Evolutionary conservation across 2,113 vertebrate genomes (phyloP), one percentile per base, ranked within the genome.

Genomic region (Myocastor coypus): DNA sequence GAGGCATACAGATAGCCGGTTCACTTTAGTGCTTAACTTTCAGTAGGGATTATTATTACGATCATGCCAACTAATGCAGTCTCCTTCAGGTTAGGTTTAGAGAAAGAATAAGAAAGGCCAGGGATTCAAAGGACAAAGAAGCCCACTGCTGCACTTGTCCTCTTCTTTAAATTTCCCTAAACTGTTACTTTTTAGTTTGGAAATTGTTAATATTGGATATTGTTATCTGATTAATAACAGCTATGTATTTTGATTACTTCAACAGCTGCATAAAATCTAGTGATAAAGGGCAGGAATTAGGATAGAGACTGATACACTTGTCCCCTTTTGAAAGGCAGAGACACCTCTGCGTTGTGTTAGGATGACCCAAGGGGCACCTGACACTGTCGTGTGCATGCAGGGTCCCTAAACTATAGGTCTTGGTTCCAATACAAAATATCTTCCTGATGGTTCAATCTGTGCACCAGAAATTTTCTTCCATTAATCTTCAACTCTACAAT

Each of bases 151-250:
- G 17, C 28, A 5, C 16, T 64, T 64, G 24, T 64, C 81, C 13
- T 66, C 50, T 55, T 71, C 87, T 80, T 75, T 71, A 93, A 80
- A 32, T 78, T 91, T 86, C 50, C 87, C 19, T 20, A 80, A 63
- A 83, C 12, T 52, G 24, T 34, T 5, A 1, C 26, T 34, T 94
- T 91, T 94, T 12, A 91, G 69, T 84, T 71, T 82, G 68, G 5
- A 52, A 28, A n/a, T 59, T 50, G 57, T 69, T 66, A 83, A 86
- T 66, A 87, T 84, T 87, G 92, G 83, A 55, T 77, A 1, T 82
- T 92, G 89, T n/a, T 83, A 30, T 34, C 52, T 85, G 55, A 71
- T 81, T 68, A 89, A 87, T 3, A 84, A 19, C 1, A 24, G 75
- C 4, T 46, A 63, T 24, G 0, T 22, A 34, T 37, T 94, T 87